phyloP scores from a whole-genome alignment of 2,797 vertebrate species.

The Pogoniulus pusillus region DNA sequence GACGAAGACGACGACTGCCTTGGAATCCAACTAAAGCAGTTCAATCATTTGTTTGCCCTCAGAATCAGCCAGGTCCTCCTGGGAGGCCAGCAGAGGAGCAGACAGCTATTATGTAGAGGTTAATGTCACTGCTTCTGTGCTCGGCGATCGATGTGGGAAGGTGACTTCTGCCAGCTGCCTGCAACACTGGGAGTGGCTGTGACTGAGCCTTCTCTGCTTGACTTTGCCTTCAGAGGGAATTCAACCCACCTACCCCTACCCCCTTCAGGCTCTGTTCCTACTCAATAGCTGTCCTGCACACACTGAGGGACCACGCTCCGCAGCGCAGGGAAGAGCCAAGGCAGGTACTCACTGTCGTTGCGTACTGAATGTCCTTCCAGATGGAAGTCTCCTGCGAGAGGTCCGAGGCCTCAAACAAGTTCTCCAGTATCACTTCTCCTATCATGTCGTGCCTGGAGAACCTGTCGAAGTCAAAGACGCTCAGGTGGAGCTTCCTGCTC shows the following conservation, averaged over 20 bases:
- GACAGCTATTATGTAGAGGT: neutral
- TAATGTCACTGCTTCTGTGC: neutral
- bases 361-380: slow-evolving; percentile 97
- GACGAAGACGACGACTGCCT: neutral
- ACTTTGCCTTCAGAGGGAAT: neutral
- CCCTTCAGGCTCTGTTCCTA: neutral
- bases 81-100: neutral
- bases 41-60: neutral
- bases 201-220: neutral
- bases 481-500: slow-evolving; percentile 92
- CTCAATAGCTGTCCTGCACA: neutral
- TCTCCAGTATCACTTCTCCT: slow-evolving; percentile 95
- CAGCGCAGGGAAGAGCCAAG: neutral
- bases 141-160: neutral
- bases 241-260: neutral
- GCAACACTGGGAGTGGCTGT: neutral
- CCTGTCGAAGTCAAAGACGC: slow-evolving; percentile 96
- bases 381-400: slow-evolving; percentile 93
- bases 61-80: neutral
- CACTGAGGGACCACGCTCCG: rapidly evolving
- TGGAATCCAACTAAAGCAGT: neutral
- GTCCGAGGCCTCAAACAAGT: slow-evolving; percentile 93
- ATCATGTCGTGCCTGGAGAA: slow-evolving; percentile 99
- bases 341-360: slow-evolving; percentile 88
- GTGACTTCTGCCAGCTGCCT: neutral